Base-by-base conservation (phyloP, 2,888 invertebrate species). In the Invenusta paracnida region DNA sequence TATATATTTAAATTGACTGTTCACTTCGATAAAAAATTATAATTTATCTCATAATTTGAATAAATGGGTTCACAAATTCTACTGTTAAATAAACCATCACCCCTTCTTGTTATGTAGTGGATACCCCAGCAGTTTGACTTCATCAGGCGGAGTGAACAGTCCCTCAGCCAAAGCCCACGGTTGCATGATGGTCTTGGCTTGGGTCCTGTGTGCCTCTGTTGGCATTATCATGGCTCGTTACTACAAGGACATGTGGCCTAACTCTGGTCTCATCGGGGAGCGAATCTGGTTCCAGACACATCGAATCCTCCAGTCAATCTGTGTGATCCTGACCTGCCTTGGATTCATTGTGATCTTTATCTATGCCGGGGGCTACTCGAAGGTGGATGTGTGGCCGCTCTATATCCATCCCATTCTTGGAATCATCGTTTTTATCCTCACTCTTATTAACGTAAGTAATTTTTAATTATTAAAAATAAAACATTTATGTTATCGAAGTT, bases 371-470 rank as follows among this genome's bases (percentile, higher is more conserved):
- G 90, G 89, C 0, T 91, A 90, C 88, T 89, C 89, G 25, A 83
- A 88, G 31, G 89, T 90, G 23, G 79, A 82, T 5, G 23, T 31
- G 5, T 31, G 11, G 30, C 87, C 90, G 0, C 88, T 88, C 86
- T 88, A 88, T 85, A 91, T 91, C 67, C 91, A 91, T 88, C 91
- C 91, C n/a, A 90, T 90, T 28, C 89, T 91, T 27, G 91, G 91
- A 13, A 90, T 91, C 85, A 90, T 91, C 84, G 89, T 90, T 84
- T 89, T 90, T 82, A 89, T 90, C 87, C 90, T 91, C 87, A 88
- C 90, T 85, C 88, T 91, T 79, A 88, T 91, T 31, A 91, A 90
- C 87, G 91, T 91, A 88, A 91, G 91, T 89, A n/a, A n/a, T n/a
- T n/a, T n/a, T n/a, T n/a, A n/a, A n/a, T n/a, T n/a, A n/a, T n/a